Conservation (phyloP, 2,888 invertebrate species). For the Antheraea yamamai region DNA sequence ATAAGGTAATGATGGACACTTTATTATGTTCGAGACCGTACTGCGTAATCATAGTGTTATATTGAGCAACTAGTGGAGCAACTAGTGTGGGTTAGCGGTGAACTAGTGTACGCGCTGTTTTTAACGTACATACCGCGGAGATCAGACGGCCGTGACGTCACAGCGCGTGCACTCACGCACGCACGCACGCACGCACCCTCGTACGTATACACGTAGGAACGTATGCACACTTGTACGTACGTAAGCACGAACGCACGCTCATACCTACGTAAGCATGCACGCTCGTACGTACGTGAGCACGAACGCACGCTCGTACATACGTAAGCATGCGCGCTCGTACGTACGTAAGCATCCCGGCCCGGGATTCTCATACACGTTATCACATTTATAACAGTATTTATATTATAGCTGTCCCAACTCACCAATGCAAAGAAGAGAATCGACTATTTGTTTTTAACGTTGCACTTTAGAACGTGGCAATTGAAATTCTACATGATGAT, state of each 20-base stretch:
- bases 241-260: background rate
- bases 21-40: background rate
- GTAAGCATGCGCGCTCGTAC: background rate
- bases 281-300: background rate
- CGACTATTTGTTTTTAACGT: slow-evolving; percentile 53
- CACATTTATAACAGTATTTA: slow-evolving; percentile 56
- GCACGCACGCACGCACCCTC: background rate
- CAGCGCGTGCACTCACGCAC: background rate
- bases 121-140: background rate
- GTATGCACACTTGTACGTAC: background rate
- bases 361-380: slow-evolving; percentile 51
- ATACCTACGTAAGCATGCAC: background rate
- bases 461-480: background rate
- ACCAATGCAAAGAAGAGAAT: slow-evolving; percentile 72
- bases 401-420: slow-evolving; percentile 73
- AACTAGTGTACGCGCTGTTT: background rate
- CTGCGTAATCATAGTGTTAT: background rate
- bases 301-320: background rate
- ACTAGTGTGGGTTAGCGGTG: background rate
- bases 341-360: slow-evolving; percentile 40
- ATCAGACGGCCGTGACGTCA: slow-evolving; percentile 15
- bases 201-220: background rate
- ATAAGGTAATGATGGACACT: background rate
- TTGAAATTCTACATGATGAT: background rate
- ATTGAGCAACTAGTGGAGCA: slow-evolving; percentile 1